Evolutionary conservation across 2,797 vertebrate genomes (phyloP), one percentile per base, ranked within the genome.

Genomic region (Morus bassanus): DNA sequence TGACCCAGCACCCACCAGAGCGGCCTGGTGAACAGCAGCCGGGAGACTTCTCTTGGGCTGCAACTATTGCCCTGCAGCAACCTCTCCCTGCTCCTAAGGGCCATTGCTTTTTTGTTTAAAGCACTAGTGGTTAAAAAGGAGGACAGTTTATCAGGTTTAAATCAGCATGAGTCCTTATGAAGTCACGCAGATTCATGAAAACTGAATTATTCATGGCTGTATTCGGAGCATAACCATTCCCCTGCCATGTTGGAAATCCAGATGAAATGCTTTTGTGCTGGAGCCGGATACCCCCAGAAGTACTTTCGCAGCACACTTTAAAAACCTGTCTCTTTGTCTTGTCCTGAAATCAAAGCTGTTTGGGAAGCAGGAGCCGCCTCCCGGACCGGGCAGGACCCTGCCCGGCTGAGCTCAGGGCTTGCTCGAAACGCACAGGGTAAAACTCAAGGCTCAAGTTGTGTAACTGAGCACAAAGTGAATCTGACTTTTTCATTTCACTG

Each of bases 161-260:
- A 85, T 85, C n/a, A n/a, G 56, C 28, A 56, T 0, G 4, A 68
- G 72, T 45, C 43, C 65, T 68, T 88, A 25, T 35, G 53, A 94
- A 95, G 50, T 78, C 61, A 59, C 53, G 85, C 48, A 90, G 74
- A 88, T 65, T 65, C 24, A 54, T 21, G 69, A 64, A 81, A 88
- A 69, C 33, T 72, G 75, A 91, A 95, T 91, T 91, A 91, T 93
- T 93, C 78, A 85, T 81, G 11, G 12, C 37, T 74, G 30, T 43
- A 28, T 73, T 61, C 8, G 25, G 85, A 95, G 85, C 63, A 82
- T 33, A 73, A 54, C 54, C 56, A 54, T 67, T 65, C 65, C 37
- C 72, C 67, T 93, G 87, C 75, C 78, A 41, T 59, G 84, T 10
- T 74, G 82, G 82, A 94, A 94, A 95, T 85, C 56, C 67, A 64